Evolutionary conservation across 2,888 invertebrate species (phyloP), one percentile per base, ranked within the genome.

Genomic region (Cheilosia pagana): DNA sequence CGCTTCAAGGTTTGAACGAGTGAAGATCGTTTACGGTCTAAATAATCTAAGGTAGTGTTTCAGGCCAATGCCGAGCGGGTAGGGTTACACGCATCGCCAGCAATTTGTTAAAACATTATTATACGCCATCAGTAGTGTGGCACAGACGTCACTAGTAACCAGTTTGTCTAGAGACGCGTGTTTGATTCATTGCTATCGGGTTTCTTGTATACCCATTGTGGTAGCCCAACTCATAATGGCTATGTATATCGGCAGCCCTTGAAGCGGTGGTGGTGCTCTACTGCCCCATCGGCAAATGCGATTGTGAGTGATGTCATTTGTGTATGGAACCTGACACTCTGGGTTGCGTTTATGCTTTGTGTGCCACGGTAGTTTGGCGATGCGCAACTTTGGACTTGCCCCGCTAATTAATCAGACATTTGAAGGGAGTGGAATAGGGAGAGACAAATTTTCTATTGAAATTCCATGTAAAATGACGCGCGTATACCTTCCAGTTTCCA

Each of bases 291-390:
- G 59, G 41, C 39, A 52, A n/a, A n/a, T 41, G 19, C 41, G 65
- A 81, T 41, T 39, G 21, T 48, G 65, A 81, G 59, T 85, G 81
- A 85, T 85, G 75, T 85, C 81, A 85, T 81, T 74, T 67, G 48
- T 75, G 53, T 75, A 25, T 62, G 60, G 48, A 75, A 75, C 35
- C 81, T 39, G 60, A 76, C 65, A 76, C 71, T 45, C 41, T 62
- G 12, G n/a, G 45, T 62, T 72, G 16, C 78, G 62, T 23, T 63
- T 59, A 70, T 53, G 63, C 63, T 68, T 60, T 68, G 14, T 39
- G 23, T 65, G 19, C 19, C 43, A 67, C 55, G 35, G 35, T 35
- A 35, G 35, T 12, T 35, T 35, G 12, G 35, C 35, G 35, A 35
- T 12, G 12, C 35, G 35, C 35, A 35, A 12, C 35, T 35, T 35